Evolutionary conservation across 2,113 vertebrate genomes (phyloP).

Genomic region (Psilopsiagon aymara): DNA sequence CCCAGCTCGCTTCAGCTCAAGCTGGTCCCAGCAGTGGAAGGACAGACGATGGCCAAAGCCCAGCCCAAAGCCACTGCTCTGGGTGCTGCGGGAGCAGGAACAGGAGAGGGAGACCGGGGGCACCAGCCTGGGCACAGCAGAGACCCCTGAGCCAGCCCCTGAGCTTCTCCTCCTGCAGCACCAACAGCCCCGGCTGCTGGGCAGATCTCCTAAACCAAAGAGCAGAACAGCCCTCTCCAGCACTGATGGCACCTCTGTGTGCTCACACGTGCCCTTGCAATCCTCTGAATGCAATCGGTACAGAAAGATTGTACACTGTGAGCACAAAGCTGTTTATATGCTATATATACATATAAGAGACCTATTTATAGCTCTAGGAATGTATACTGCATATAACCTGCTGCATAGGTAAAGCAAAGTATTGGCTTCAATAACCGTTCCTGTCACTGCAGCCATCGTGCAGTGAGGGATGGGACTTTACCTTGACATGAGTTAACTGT

Average conservation of each 20-base stretch:
- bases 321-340: not conserved
- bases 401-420: not conserved
- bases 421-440: accelerated
- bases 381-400: not conserved
- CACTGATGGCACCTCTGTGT: not conserved
- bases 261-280: accelerated
- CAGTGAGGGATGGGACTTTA: not conserved
- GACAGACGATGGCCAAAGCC: not conserved
- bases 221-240: not conserved
- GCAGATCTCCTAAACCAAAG: not conserved
- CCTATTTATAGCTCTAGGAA: not conserved
- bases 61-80: not conserved
- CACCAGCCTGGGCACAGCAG: accelerated
- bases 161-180: not conserved
- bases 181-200: accelerated
- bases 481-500: not conserved
- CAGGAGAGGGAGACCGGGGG: not conserved
- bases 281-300: not conserved
- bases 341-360: not conserved
- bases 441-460: not conserved
- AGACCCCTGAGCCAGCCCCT: not conserved
- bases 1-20: not conserved
- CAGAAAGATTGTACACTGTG: not conserved
- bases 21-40: accelerated
- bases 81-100: not conserved